phyloP scores from a whole-genome alignment of 2,888 invertebrate species.

The Cheilosia variabilis region DNA sequence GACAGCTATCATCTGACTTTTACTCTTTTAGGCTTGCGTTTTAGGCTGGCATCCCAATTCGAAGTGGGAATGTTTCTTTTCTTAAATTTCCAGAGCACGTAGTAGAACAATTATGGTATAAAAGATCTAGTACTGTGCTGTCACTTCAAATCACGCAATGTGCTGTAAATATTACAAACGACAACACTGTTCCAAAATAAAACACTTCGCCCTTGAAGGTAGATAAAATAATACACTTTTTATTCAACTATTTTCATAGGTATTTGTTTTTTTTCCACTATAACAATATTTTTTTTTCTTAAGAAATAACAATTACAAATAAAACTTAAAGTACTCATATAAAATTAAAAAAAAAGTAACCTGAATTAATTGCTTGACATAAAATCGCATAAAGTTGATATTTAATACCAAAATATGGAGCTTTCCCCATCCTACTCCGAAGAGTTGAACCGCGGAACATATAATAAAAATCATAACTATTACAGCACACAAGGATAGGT shows the following conservation, averaged over 20 bases:
- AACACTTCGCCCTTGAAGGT: slow-evolving; percentile 23
- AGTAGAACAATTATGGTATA: no score
- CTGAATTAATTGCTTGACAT: slow-evolving; percentile 50
- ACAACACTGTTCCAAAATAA: not conserved
- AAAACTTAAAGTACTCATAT: slow-evolving; percentile 15
- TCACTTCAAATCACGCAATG: no score
- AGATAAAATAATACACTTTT: slow-evolving; percentile 50
- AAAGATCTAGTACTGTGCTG: no score
- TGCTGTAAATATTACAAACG: no score
- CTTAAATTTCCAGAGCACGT: no score
- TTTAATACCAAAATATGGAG: slow-evolving; percentile 49
- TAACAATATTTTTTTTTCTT: slow-evolving; percentile 19
- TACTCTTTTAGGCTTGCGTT: no score
- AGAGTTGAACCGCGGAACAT: slow-evolving; percentile 18
- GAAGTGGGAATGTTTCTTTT: no score
- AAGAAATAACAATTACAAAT: not conserved
- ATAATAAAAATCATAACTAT: slow-evolving; percentile 27
- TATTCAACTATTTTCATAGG: slow-evolving; percentile 19
- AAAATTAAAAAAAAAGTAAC: slow-evolving; percentile 17
- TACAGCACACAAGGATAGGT: slow-evolving; percentile 34
- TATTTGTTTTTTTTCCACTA: slow-evolving; percentile 7
- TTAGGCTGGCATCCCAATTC: no score
- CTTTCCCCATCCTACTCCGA: slow-evolving; percentile 13
- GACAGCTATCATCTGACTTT: no score
- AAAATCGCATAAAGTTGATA: slow-evolving; percentile 51